Evolutionary conservation across 2,888 invertebrate species (phyloP).

Genomic region (Erebia palarica): DNA sequence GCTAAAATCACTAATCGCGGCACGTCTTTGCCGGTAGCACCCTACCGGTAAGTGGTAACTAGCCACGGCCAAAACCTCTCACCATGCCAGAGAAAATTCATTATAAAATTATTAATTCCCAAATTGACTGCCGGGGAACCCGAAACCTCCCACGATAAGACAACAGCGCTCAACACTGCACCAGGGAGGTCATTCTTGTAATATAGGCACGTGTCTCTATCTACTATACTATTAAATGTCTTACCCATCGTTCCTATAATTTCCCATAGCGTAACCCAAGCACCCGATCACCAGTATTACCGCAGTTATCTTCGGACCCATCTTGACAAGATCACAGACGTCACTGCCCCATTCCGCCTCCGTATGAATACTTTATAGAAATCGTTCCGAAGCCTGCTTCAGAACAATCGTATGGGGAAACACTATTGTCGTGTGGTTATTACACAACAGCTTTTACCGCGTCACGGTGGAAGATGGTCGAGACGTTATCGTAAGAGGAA

Average conservation of each 20-base stretch:
- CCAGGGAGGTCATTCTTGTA: no score
- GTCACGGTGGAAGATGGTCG: slow-evolving; percentile 49
- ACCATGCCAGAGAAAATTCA: no score
- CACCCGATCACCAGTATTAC: slow-evolving; percentile 45
- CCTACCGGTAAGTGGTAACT: no score
- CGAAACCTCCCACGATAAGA: no score
- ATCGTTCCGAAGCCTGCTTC: slow-evolving; percentile 68
- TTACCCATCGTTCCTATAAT: slow-evolving; percentile 72
- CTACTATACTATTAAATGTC: background rate
- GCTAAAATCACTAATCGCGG: no score
- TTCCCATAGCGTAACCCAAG: slow-evolving; percentile 49
- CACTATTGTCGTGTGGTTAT: slow-evolving; percentile 61
- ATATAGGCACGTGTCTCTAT: no score
- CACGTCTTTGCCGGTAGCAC: no score
- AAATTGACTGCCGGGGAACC: no score
- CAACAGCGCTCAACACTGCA: no score
- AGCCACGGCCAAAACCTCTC: no score
- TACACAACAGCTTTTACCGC: slow-evolving; percentile 61
- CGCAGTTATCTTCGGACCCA: slow-evolving; percentile 53
- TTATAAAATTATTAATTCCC: no score
- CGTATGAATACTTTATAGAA: slow-evolving; percentile 68
- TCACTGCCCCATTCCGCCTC: slow-evolving; percentile 60
- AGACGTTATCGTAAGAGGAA: slow-evolving; percentile 51
- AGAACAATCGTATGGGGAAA: slow-evolving; percentile 77
- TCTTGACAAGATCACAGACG: slow-evolving; percentile 51